These are phyloP conservation scores for Apolygus lucorum DNA, from an alignment of 1,140 invertebrate genomes.

Conservation along the genomic window DNA sequence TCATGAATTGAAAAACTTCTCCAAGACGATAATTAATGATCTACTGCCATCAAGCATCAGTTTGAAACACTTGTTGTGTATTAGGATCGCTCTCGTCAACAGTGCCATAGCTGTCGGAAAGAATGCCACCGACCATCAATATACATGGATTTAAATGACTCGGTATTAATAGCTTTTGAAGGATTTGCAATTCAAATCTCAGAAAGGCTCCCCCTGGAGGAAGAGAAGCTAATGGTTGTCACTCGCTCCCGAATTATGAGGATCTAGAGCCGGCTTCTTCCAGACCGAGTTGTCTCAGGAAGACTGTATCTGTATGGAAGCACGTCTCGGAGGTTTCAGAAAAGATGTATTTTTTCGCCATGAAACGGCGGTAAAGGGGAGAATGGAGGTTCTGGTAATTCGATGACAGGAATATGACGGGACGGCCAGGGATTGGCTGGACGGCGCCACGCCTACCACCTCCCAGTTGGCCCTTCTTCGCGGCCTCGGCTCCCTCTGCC, in stretches of 20 bases:
- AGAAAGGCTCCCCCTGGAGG: background rate
- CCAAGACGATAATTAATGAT: background rate
- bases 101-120: background rate
- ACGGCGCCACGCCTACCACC: background rate
- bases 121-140: background rate
- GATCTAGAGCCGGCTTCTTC: background rate
- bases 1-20: too few species aligned
- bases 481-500: too few species aligned
- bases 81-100: background rate
- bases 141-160: background rate
- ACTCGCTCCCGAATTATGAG: background rate
- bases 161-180: background rate
- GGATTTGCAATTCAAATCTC: background rate
- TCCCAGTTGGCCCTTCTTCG: background rate
- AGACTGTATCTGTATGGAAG: background rate
- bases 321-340: background rate
- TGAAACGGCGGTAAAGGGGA: background rate
- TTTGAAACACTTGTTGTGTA: background rate
- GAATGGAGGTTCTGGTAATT: background rate
- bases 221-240: background rate
- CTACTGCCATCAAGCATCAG: background rate
- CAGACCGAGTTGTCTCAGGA: background rate
- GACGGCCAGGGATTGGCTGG: background rate
- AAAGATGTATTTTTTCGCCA: background rate
- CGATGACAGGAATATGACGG: background rate